Evolutionary conservation across 2,113 vertebrate genomes (phyloP), one percentile per base, ranked within the genome.

Genomic region (Coptodon rendalli): DNA sequence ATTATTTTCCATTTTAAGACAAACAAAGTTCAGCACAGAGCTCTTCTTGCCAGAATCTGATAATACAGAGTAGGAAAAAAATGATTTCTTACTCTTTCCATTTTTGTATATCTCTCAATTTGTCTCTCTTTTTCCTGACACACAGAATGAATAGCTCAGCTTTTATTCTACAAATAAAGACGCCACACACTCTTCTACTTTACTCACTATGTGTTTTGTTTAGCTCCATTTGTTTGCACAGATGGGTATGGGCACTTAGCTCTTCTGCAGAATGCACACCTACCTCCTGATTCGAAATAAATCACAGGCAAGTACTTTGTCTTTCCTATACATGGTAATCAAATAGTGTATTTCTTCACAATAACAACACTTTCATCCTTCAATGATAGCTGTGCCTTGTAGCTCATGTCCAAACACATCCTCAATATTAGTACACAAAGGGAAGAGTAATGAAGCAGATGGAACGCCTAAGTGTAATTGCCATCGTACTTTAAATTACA

Each of bases 381-480:
- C 38, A 82, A 82, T 81, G 84, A 88, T 82, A 89, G 86, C 80
- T 52, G 10, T 86, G 27, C 59, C 82, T 81, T 53, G 24, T 5
- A 31, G 43, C 80, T 50, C 2, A 78, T 40, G 71, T 90, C 78
- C 87, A 92, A 90, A 92, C 91, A 91, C 4, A 83, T 31, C 54
- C 34, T 52, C 71, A 89, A 84, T 83, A 81, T 81, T 61, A 66
- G 82, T 82, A 90, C 68, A 86, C 86, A 89, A 34, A 89, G 36
- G 56, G 61, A 85, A 89, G 85, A 85, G 61, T 78, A 86, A 91
- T 86, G 89, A 63, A 36, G 10, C 36, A 16, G 3, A 34, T 86
- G 86, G 88, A 92, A 88, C 85, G 50, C 57, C 22, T 84, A 92
- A 94, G 80, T 81, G 88, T 89, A 90, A 91, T 86, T 89, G 80